Base-by-base conservation (phyloP, 2,888 invertebrate genomes). In the Parnassius glacialis region DNA sequence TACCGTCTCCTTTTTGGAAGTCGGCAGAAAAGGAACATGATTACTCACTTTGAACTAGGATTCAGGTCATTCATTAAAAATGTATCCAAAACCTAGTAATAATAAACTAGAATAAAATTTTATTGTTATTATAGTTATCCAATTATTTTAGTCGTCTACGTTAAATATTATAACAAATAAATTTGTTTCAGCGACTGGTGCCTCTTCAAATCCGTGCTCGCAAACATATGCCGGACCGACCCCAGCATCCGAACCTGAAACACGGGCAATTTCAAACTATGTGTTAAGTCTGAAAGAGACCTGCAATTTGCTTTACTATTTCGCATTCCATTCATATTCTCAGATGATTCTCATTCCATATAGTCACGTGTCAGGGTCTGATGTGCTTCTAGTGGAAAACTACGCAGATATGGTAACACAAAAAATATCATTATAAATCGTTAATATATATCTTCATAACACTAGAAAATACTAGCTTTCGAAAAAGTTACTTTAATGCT, bases 261-360 rank as follows among this genome's bases (percentile, higher is more conserved):
- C 92, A 0, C 76, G 76, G 59, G 83, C 87, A 0, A 75, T 92
- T 42, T 69, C 78, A 1, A 73, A 73, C 42, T 86, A 86, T 73
- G 83, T 92, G 1, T 59, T 71, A 0, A 70, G 65, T 2, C 61
- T 85, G 34, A 78, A 78, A 45, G 61, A 57, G 0, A 65, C 70
- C 13, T 74, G 79, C 20, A 78, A 82, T 52, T 50, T 87, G 45
- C 71, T 87, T 16, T 86, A 91, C 62, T 93, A 93, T 71, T 76
- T 93, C 20, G 88, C 92, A 1, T 85, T 93, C 72, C 93, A 93
- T 74, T 92, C 93, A 2, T 93, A 89, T 71, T 91, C 92, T 0
- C 93, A 93, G 70, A 83, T 86, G 80, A 80, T 92, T 44, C 69
- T 92, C 55, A 76, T 92, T 25, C 91, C 92, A 0, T 91, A 82